These are phyloP conservation scores for Rhabdomys pumilio DNA, from an alignment of 2,797 vertebrate genomes.

Conservation along the genomic window DNA sequence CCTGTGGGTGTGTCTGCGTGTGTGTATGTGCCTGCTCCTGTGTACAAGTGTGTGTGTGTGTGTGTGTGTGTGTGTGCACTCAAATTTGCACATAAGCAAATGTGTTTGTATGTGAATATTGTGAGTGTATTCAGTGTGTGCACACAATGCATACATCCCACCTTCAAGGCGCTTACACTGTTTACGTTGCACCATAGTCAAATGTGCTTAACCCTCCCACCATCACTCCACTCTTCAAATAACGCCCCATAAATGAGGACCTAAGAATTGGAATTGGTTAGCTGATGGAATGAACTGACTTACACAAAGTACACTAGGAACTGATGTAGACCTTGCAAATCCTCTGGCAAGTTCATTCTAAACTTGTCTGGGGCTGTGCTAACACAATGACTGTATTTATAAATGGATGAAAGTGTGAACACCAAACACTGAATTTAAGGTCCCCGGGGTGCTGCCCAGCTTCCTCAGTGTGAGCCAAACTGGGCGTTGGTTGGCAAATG, in stretches of 20 bases:
- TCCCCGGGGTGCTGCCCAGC: neutral
- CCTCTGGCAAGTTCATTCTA: neutral
- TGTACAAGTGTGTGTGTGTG: neutral
- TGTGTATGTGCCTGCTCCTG: neutral
- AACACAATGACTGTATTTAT: slow-evolving; percentile 12
- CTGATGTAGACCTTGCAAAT: neutral
- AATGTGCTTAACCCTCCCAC: neutral
- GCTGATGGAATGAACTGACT: neutral
- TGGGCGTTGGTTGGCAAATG: neutral
- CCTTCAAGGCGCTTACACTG: neutral
- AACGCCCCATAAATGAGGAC: neutral
- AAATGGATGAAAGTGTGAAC: neutral
- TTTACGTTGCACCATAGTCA: neutral
- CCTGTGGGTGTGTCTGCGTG: too few species aligned
- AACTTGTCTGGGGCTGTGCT: slow-evolving; percentile 6
- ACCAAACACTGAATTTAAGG: neutral
- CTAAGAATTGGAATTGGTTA: neutral
- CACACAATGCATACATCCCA: neutral
- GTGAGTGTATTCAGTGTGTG: neutral
- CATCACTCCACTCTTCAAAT: neutral
- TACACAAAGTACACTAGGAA: neutral
- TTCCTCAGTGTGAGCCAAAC: slow-evolving; percentile 41
- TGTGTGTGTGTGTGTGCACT: too few species aligned
- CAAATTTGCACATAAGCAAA: too few species aligned
- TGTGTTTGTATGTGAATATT: neutral